Conservation (phyloP, 2,888 invertebrate species). For the Arrhopalites spinosus region DNA sequence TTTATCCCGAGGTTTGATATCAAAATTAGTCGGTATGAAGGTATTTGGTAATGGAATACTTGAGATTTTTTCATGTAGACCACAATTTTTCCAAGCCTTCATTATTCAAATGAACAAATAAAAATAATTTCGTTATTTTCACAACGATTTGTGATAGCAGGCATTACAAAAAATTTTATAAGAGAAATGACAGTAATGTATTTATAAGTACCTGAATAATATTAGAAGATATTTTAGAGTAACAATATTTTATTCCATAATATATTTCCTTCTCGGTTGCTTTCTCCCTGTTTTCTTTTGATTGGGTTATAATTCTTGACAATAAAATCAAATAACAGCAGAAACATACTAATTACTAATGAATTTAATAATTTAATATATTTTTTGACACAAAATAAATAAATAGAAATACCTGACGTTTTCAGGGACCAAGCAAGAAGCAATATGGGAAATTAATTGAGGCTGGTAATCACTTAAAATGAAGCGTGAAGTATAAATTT, state of each 20-base stretch:
- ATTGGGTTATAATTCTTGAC: slow-evolving; percentile 70
- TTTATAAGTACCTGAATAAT: slow-evolving; percentile 70
- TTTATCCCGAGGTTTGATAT: slow-evolving; percentile 68
- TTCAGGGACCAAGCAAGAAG: slow-evolving; percentile 75
- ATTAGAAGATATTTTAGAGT: slow-evolving; percentile 70
- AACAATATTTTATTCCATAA: slow-evolving; percentile 87
- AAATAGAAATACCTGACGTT: slow-evolving; percentile 68
- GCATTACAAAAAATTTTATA: too few relatives aligned
- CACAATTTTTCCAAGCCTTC: slow-evolving; percentile 68
- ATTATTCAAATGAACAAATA: too few relatives aligned
- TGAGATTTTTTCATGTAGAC: slow-evolving; percentile 68
- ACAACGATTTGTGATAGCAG: too few relatives aligned
- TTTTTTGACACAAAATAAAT: slow-evolving; percentile 2
- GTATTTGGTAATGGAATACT: slow-evolving; percentile 82
- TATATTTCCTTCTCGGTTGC: slow-evolving; percentile 77
- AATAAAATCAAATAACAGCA: not conserved
- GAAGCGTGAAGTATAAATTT: slow-evolving; percentile 79
- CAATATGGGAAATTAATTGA: slow-evolving; percentile 74
- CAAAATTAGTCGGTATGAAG: slow-evolving; percentile 85
- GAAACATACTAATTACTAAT: slow-evolving; percentile 57
- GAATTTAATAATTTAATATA: too few relatives aligned
- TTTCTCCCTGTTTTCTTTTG: slow-evolving; percentile 74
- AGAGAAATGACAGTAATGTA: too few relatives aligned
- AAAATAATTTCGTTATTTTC: too few relatives aligned
- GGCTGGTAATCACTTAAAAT: slow-evolving; percentile 82